These are phyloP conservation scores for Mesochorus sp. DNA, from an alignment of 2,888 invertebrate genomes.

Conservation along the genomic window DNA sequence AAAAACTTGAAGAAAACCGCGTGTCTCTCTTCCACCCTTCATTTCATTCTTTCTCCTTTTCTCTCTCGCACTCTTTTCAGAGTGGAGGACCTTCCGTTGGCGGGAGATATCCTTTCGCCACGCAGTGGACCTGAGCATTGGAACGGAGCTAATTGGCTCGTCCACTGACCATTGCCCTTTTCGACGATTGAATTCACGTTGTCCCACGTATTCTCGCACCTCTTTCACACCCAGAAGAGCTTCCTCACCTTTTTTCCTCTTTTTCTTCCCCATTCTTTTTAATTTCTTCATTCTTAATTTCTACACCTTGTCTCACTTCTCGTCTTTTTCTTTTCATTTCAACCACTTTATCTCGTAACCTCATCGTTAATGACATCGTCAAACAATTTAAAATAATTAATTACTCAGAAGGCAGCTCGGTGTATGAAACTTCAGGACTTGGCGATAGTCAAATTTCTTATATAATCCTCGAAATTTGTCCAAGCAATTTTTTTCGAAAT, in stretches of 20 bases:
- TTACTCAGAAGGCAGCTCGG: no score
- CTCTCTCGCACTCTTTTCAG: background rate
- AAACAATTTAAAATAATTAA: no score
- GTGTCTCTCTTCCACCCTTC: no score
- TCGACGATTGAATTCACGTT: slow-evolving; percentile 62
- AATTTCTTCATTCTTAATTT: background rate
- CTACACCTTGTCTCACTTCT: background rate
- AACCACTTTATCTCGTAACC: no score
- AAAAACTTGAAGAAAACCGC: no score
- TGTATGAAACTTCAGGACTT: no score
- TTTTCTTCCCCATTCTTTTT: slow-evolving; percentile 27
- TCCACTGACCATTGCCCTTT: slow-evolving; percentile 76
- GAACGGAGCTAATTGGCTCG: slow-evolving; percentile 80
- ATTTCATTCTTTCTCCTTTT: background rate
- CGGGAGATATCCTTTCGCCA: slow-evolving; percentile 30
- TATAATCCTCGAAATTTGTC: no score
- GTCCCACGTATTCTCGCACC: slow-evolving; percentile 39
- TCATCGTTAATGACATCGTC: no score
- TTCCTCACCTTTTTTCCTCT: slow-evolving; percentile 40
- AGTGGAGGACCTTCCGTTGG: slow-evolving; percentile 35
- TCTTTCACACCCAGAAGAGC: background rate
- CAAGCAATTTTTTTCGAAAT: no score
- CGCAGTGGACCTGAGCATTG: slow-evolving; percentile 72
- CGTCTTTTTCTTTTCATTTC: slow-evolving; percentile 15
- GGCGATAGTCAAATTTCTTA: no score